Percentiles rank a stretch among this genome's conserved stretches.
Conservation (phyloP, 2,797 vertebrate species). For the Bucorvus abyssinicus region DNA sequence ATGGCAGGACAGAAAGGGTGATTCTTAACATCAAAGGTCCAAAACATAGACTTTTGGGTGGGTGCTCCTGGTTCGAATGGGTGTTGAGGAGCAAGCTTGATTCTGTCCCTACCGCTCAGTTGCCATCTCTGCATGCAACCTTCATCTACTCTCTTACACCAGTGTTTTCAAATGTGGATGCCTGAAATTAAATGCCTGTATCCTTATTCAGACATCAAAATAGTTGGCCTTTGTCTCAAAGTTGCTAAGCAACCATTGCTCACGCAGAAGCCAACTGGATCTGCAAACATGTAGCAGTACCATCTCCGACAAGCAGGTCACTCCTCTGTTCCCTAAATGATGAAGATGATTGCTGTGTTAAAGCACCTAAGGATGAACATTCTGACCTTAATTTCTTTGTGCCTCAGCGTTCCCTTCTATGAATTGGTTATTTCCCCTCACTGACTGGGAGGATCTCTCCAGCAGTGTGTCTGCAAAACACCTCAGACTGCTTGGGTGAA, state of each 20-base stretch:
- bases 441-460: neutral
- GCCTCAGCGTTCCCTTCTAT: neutral
- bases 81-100: neutral
- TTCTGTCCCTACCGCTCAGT: neutral
- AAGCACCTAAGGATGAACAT: neutral
- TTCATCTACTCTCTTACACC: neutral
- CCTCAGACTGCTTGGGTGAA: neutral
- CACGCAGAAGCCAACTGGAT: fast-evolving
- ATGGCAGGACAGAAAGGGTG: neutral
- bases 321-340: neutral
- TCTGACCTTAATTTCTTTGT: neutral
- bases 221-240: neutral
- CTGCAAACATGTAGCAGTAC: fast-evolving
- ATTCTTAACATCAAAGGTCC: neutral
- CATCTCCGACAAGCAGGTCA: neutral
- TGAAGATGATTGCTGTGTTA: neutral
- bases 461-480: fast-evolving
- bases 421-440: neutral
- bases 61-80: neutral
- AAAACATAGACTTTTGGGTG: neutral
- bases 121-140: fast-evolving
- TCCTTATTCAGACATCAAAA: neutral
- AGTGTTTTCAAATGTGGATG: neutral
- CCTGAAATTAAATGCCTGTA: neutral
- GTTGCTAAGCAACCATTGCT: conserved; percentile 50